Conservation (phyloP, 2,797 vertebrate genomes). For the Neostethus bicornis region DNA sequence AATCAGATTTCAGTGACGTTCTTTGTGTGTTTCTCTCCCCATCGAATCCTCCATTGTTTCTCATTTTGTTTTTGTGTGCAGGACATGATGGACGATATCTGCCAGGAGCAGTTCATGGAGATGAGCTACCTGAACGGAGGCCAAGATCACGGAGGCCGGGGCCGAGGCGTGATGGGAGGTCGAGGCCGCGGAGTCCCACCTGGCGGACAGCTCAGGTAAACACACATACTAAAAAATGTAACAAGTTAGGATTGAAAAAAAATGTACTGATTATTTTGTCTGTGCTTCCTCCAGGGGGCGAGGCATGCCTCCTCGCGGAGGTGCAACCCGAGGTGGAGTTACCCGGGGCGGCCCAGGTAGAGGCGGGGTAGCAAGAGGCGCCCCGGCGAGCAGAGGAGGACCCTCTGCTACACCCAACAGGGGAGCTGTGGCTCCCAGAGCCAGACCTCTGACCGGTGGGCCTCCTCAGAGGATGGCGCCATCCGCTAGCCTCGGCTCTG, state of each 20-base stretch:
- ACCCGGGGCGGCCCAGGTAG: slow-evolving; percentile 87
- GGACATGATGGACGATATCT: slow-evolving; percentile 99
- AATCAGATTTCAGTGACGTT: too few relatives aligned
- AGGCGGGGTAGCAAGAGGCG: slow-evolving; percentile 87
- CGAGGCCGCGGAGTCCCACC: slow-evolving; percentile 90
- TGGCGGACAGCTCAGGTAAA: slow-evolving; percentile 88
- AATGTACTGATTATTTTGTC: background rate
- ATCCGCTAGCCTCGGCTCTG: slow-evolving; percentile 75
- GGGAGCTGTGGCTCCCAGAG: slow-evolving; percentile 83
- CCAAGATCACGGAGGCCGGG: slow-evolving; percentile 86
- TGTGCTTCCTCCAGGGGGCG: slow-evolving; percentile 85
- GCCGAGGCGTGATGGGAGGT: slow-evolving; percentile 86
- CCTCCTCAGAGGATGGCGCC: slow-evolving; percentile 90
- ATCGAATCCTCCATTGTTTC: too few relatives aligned
- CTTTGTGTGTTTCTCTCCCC: too few relatives aligned
- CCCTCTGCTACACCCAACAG: slow-evolving; percentile 83
- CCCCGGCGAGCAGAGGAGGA: slow-evolving; percentile 85
- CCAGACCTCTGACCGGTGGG: slow-evolving; percentile 83
- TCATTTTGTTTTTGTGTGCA: slow-evolving; percentile 52
- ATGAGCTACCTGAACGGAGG: slow-evolving; percentile 95
- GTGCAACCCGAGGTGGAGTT: slow-evolving; percentile 80
- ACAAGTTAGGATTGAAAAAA: background rate
- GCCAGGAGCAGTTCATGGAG: slow-evolving; percentile 98
- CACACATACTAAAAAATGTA: background rate
- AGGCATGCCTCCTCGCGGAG: slow-evolving; percentile 84